Conservation (phyloP, 2,888 invertebrate species). For the Miltochrista miniata region DNA sequence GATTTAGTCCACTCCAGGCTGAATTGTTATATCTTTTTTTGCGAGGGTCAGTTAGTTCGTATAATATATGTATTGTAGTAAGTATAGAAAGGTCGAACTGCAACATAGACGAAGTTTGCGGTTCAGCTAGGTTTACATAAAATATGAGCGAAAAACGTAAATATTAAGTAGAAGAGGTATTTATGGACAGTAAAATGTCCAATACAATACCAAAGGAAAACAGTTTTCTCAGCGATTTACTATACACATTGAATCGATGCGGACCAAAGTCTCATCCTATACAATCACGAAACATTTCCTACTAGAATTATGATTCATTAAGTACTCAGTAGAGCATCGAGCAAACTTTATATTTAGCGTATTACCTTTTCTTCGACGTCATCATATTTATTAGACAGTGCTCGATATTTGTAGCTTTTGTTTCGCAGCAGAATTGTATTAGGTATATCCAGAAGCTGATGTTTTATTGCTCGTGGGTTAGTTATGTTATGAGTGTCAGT, state of each 20-base stretch:
- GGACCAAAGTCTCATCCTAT: too few species aligned
- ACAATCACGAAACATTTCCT: too few species aligned
- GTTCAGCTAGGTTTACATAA: too few species aligned
- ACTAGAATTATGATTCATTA: background rate
- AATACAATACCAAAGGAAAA: background rate
- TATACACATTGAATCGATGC: background rate
- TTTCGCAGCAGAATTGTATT: constrained; percentile 5
- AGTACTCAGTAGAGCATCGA: constrained; percentile 3
- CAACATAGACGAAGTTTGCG: too few species aligned
- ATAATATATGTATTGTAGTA: too few species aligned
- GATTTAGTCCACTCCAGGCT: too few species aligned
- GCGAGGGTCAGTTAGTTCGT: too few species aligned
- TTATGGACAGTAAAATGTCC: too few species aligned
- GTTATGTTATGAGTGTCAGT: constrained; percentile 20
- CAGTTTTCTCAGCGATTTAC: too few species aligned
- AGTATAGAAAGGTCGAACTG: too few species aligned
- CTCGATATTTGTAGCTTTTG: constrained; percentile 4
- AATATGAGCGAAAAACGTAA: background rate
- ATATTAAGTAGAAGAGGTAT: too few species aligned
- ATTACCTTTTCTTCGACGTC: constrained; percentile 11
- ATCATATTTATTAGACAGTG: constrained; percentile 5
- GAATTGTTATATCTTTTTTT: too few species aligned
- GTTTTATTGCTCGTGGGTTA: constrained; percentile 26
- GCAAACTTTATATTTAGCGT: constrained; percentile 6
- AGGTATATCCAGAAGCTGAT: constrained; percentile 6